A percentile compares a stretch with the other conserved stretches of the same genome.
phyloP scores from a whole-genome alignment of 2,888 invertebrate species.

The Ctenicera cuprea region DNA sequence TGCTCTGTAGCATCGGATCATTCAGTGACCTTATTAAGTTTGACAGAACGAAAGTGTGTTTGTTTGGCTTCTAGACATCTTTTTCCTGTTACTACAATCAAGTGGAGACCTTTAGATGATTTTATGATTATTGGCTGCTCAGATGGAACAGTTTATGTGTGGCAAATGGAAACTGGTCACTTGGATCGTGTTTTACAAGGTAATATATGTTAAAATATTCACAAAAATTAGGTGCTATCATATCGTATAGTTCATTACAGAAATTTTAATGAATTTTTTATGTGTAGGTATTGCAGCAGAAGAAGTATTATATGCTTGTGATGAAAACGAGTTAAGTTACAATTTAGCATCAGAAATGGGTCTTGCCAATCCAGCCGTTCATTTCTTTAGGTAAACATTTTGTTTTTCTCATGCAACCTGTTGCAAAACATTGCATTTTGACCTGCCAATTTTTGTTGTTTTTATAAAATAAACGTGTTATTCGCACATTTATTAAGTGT shows the following conservation, averaged over 20 bases:
- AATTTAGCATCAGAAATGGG: slow-evolving; percentile 80
- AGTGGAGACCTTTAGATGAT: slow-evolving; percentile 98
- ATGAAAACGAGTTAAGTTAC: slow-evolving; percentile 83
- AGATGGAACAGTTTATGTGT: slow-evolving; percentile 98
- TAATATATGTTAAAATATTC: slow-evolving; percentile 56
- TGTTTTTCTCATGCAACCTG: background rate
- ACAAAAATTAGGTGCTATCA: too few relatives aligned
- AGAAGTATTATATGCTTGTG: slow-evolving; percentile 96
- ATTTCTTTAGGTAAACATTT: slow-evolving; percentile 86
- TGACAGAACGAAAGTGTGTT: slow-evolving; percentile 95
- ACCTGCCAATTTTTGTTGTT: background rate
- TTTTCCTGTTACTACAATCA: slow-evolving; percentile 96
- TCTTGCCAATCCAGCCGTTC: slow-evolving; percentile 94
- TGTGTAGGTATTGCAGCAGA: slow-evolving; percentile 91
- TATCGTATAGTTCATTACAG: too few relatives aligned
- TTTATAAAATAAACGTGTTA: too few relatives aligned
- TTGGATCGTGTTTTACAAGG: slow-evolving; percentile 96
- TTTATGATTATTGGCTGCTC: slow-evolving; percentile 98
- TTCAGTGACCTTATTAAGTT: slow-evolving; percentile 94
- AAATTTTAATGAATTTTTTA: background rate
- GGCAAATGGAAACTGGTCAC: slow-evolving; percentile 99
- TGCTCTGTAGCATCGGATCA: slow-evolving; percentile 99
- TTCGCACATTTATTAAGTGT: too few relatives aligned
- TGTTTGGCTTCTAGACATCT: slow-evolving; percentile 94
- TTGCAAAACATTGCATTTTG: slow-evolving; percentile 19